A percentile compares a stretch with the other conserved stretches of the same genome.
phyloP scores from a whole-genome alignment of 2,888 invertebrate species.

The Nephrotoma flavescens region DNA sequence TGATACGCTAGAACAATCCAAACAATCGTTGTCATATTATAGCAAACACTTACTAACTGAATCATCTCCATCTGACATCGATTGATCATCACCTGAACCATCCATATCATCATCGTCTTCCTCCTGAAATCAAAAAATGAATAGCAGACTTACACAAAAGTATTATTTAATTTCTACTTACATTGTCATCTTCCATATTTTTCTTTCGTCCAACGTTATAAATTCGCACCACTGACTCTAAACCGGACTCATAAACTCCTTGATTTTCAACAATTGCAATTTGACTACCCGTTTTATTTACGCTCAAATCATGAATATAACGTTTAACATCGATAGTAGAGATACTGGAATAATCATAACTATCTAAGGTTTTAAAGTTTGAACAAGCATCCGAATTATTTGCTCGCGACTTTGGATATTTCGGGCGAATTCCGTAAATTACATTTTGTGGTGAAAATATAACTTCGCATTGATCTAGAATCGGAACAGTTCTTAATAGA shows the following conservation, averaged over 20 bases:
- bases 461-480: conserved; percentile 77
- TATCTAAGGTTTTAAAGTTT: conserved; percentile 89
- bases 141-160: not conserved
- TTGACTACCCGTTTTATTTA: conserved; percentile 71
- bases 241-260: conserved; percentile 65
- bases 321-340: conserved; percentile 89
- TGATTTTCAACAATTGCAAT: conserved; percentile 85
- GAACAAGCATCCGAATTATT: conserved; percentile 47
- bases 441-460: conserved; percentile 77
- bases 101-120: conserved; percentile 48
- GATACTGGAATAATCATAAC: conserved; percentile 88
- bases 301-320: conserved; percentile 72
- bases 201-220: conserved; percentile 84
- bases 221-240: conserved; percentile 78
- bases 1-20: no score
- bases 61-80: conserved; percentile 25
- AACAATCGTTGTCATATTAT: not conserved
- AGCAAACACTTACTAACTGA: conserved; percentile 11
- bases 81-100: conserved; percentile 45
- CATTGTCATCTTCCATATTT: conserved; percentile 81
- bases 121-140: conserved; percentile 28
- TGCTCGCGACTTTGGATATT: conserved; percentile 21
- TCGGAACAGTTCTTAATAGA: conserved; percentile 83
- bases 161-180: conserved; percentile 21
- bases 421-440: conserved; percentile 73